Evolutionary conservation across 2,797 vertebrate genomes (phyloP).

Genomic region (Phoxinus dragarum): DNA sequence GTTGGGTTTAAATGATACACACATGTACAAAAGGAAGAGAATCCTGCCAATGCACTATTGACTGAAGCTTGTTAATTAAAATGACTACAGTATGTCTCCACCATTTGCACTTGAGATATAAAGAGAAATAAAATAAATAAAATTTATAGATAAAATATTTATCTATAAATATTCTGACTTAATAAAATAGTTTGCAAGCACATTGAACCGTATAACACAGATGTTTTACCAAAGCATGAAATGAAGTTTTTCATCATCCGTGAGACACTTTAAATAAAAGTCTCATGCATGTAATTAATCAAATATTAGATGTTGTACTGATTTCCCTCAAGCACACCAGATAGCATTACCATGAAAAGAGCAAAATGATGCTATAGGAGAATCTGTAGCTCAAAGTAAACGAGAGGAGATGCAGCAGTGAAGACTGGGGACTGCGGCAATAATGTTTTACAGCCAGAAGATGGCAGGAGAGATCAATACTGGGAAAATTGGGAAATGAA

Average conservation of each 20-base stretch:
- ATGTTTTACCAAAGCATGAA: neutral
- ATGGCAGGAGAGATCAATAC: constrained; percentile 9
- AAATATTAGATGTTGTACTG: neutral
- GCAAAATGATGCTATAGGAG: neutral
- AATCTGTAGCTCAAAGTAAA: neutral
- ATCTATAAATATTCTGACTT: neutral
- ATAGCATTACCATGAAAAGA: neutral
- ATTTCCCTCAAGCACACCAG: neutral
- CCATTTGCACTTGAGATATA: neutral
- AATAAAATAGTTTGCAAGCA: neutral
- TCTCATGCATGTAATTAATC: neutral
- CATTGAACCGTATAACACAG: neutral
- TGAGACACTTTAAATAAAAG: neutral
- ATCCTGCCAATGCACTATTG: neutral
- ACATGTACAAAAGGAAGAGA: neutral
- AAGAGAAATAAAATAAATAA: neutral
- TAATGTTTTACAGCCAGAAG: constrained; percentile 3
- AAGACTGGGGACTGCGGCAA: neutral
- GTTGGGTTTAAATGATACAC: neutral
- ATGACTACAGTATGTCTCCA: neutral
- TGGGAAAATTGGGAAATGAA: neutral
- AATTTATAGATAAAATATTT: too few species aligned
- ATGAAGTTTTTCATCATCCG: neutral
- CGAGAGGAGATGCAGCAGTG: neutral
- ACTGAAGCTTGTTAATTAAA: neutral